A percentile compares a stretch with the other conserved stretches of the same genome.
Conservation (phyloP, 2,888 invertebrate genomes). For the Tigriopus californicus region DNA sequence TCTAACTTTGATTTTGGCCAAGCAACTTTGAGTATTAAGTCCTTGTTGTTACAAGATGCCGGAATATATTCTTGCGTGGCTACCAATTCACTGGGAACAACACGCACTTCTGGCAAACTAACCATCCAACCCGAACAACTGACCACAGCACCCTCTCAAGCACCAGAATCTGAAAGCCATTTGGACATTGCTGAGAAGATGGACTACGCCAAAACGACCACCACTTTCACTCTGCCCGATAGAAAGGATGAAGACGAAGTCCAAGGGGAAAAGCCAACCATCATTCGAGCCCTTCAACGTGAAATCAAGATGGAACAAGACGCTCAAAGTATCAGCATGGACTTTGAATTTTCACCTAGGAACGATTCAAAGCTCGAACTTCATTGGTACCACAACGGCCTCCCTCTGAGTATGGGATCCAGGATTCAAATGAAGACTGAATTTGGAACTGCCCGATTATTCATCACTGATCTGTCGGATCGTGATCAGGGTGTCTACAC, state of each 20-base stretch:
- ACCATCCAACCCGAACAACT: conserved; percentile 36
- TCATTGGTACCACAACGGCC: conserved; percentile 87
- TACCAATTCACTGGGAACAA: conserved; percentile 66
- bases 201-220: too few species aligned
- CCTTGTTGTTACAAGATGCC: conserved; percentile 75
- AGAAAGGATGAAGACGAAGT: conserved; percentile 1
- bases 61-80: conserved; percentile 80
- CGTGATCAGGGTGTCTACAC: conserved; percentile 86
- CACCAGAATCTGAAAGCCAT: too few species aligned
- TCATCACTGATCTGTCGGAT: conserved; percentile 74
- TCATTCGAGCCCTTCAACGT: neutral
- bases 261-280: neutral
- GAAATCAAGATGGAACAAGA: neutral
- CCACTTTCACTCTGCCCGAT: conserved; percentile 10
- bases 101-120: conserved; percentile 71
- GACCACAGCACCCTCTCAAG: neutral
- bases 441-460: conserved; percentile 87
- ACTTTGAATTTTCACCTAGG: conserved; percentile 84
- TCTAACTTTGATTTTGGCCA: conserved; percentile 90
- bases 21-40: conserved; percentile 69
- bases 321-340: conserved; percentile 54
- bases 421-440: conserved; percentile 82
- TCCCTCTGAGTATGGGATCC: conserved; percentile 49
- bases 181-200: too few species aligned
- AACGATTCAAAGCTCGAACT: conserved; percentile 73